Evolutionary conservation across 2,888 invertebrate species (phyloP).

Genomic region (Saturnia pavonia): DNA sequence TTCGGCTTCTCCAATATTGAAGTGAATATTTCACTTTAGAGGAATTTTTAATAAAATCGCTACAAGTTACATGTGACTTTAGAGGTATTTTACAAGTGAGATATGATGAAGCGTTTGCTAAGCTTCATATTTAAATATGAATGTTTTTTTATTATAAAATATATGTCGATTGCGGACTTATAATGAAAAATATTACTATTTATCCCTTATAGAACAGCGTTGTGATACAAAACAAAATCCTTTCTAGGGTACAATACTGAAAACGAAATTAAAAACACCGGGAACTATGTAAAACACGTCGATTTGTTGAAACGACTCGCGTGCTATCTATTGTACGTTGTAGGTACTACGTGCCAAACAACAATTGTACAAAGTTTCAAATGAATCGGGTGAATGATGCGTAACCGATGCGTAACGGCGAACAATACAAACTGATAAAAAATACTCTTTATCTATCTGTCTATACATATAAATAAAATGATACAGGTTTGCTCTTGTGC

Average conservation of each 20-base stretch:
- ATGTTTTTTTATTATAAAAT: not conserved
- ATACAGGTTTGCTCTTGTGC: too few relatives aligned
- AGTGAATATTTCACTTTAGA: not conserved
- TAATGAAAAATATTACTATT: not conserved
- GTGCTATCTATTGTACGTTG: too few relatives aligned
- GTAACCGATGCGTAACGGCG: too few relatives aligned
- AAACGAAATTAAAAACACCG: not conserved
- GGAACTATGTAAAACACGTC: not conserved
- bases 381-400: too few relatives aligned
- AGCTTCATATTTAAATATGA: not conserved
- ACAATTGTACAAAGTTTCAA: too few relatives aligned
- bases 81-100: not conserved
- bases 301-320: not conserved
- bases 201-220: not conserved
- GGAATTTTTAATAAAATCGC: not conserved
- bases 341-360: too few relatives aligned
- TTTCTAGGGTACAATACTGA: too few relatives aligned
- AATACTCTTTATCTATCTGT: too few relatives aligned
- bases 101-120: not conserved
- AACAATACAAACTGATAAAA: too few relatives aligned
- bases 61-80: not conserved
- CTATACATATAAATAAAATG: too few relatives aligned
- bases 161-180: not conserved
- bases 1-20: not conserved
- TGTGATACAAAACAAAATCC: not conserved